These are phyloP conservation scores for Microctenopoma stevenorrisi DNA, from an alignment of 2,797 vertebrate genomes.

Conservation along the genomic window DNA sequence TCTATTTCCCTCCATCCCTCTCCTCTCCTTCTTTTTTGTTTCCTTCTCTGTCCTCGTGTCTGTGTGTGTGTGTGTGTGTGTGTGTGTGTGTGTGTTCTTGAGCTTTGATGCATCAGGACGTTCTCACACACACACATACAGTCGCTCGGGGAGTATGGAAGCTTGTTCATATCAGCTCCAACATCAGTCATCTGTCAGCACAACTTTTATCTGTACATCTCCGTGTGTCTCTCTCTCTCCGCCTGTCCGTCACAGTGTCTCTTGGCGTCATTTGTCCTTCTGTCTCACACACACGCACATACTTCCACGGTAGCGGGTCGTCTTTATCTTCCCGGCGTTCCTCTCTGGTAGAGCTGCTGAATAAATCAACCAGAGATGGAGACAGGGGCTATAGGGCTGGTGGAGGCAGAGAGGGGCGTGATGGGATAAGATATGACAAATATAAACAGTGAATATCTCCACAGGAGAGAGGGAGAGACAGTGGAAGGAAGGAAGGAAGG, in stretches of 20 bases:
- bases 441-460: slow-evolving; percentile 20
- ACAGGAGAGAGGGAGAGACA: slow-evolving; percentile 1
- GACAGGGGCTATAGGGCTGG: slow-evolving; percentile 45
- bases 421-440: slow-evolving; percentile 70
- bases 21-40: neutral
- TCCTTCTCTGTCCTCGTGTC: neutral
- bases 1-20: neutral
- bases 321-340: slow-evolving; percentile 69
- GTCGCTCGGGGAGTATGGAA: slow-evolving; percentile 38
- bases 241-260: slow-evolving; percentile 47
- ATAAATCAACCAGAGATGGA: slow-evolving; percentile 70
- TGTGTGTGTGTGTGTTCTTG: neutral
- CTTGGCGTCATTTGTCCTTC: slow-evolving; percentile 26
- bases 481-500: neutral
- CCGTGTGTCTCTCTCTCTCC: slow-evolving; percentile 51
- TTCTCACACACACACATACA: slow-evolving; percentile 14
- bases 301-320: slow-evolving; percentile 20
- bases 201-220: slow-evolving; percentile 70
- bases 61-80: neutral
- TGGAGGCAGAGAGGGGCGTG: slow-evolving; percentile 55
- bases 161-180: slow-evolving; percentile 71
- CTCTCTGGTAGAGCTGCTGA: slow-evolving; percentile 68
- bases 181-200: slow-evolving; percentile 79
- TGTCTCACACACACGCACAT: slow-evolving; percentile 9
- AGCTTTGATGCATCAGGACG: slow-evolving; percentile 38